These are phyloP conservation scores for Cephalopachus bancanus DNA, from an alignment of 2,797 vertebrate genomes.

Conservation along the genomic window DNA sequence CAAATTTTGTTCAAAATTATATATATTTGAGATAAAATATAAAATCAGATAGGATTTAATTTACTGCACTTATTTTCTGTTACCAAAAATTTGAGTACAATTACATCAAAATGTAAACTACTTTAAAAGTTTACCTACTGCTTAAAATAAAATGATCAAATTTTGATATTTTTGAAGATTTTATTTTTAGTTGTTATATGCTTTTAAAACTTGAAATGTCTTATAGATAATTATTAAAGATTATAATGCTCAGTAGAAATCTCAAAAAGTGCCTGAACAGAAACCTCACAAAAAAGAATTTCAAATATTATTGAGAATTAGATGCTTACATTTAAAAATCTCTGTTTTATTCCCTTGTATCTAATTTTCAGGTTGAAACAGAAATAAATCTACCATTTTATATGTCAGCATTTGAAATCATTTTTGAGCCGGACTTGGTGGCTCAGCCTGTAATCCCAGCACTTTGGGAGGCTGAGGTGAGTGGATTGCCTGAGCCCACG, in stretches of 20 bases:
- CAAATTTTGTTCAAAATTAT: not conserved
- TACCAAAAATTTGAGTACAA: not conserved
- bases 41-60: not conserved
- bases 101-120: not conserved
- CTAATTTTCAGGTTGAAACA: not conserved
- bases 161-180: not conserved
- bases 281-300: not conserved
- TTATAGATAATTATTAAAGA: not conserved
- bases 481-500: no score
- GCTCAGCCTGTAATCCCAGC: no score
- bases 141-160: not conserved
- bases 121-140: not conserved
- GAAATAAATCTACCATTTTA: not conserved
- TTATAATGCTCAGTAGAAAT: not conserved
- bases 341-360: not conserved
- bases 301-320: not conserved
- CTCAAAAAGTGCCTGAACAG: not conserved
- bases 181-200: not conserved
- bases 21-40: not conserved
- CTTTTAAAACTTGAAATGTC: not conserved
- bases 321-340: not conserved
- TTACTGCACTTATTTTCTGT: not conserved
- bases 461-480: no score
- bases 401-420: not conserved
- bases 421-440: no score